These are phyloP conservation scores for Brachylomia viminalis DNA, from an alignment of 2,888 invertebrate genomes.

Conservation along the genomic window DNA sequence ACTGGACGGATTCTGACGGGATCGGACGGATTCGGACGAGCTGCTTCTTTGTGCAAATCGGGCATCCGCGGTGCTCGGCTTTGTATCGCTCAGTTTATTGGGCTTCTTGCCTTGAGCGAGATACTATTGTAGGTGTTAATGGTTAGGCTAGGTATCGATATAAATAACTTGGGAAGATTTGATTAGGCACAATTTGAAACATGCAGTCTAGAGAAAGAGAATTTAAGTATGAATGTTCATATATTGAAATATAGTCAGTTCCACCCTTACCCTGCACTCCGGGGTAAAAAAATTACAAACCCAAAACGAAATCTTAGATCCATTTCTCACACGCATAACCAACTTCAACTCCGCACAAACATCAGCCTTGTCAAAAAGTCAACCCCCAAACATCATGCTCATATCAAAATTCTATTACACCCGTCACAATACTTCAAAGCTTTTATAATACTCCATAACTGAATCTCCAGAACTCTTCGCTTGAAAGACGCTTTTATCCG, in stretches of 20 bases:
- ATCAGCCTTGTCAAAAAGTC: conserved; percentile 13
- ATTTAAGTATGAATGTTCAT: neutral
- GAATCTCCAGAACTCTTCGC: conserved; percentile 53
- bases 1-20: conserved; percentile 14
- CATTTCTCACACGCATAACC: neutral
- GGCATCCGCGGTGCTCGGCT: conserved; percentile 8
- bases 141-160: neutral
- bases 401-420: conserved; percentile 40
- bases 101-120: conserved; percentile 10
- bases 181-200: neutral
- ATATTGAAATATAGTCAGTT: neutral
- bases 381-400: neutral
- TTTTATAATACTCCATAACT: conserved; percentile 49
- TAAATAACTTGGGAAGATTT: neutral
- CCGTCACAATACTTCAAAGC: conserved; percentile 54
- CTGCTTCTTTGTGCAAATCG: conserved; percentile 58
- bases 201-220: neutral
- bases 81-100: conserved; percentile 45
- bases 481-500: conserved; percentile 60
- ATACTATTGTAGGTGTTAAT: neutral
- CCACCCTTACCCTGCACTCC: too few species aligned
- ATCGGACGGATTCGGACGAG: neutral
- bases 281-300: neutral
- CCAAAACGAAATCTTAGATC: neutral
- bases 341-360: neutral